Evolutionary conservation across 1,140 invertebrate species (phyloP), one percentile per base, ranked within the genome.

Genomic region (Musca domestica): DNA sequence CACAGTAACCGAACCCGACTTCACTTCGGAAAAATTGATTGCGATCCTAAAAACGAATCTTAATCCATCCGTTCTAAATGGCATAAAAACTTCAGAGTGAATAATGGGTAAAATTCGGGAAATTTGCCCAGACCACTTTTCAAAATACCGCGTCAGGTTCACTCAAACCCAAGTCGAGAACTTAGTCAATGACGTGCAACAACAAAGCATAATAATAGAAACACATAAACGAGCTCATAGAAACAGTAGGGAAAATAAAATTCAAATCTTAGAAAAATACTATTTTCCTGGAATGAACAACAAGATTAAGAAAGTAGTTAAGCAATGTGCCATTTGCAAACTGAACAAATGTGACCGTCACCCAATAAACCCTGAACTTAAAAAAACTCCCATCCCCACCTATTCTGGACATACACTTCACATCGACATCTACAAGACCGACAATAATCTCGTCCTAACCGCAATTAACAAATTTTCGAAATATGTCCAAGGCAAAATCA

Each of bases 261-360:
- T 34, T 4, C 69, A 71, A 54, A 19, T 73, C 15, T 25, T 68
- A 1, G 27, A 68, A 25, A 56, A 67, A 51, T 69, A 54, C 4
- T 73, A 69, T 23, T 73, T 69, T 9, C 72, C 67, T 61, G 7
- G n/a, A n/a, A n/a, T n/a, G n/a, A n/a, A n/a, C n/a, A n/a, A n/a
- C n/a, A 71, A 63, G 64, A 70, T 70, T 4, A n/a, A 4, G 5
- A 49, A 64, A 58, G 46, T 68, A 41, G 65, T 65, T 0, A 67
- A 67, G 22, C 51, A 65, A n/a, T n/a, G n/a, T n/a, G n/a, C n/a
- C n/a, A n/a, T n/a, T n/a, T n/a, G n/a, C n/a, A n/a, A n/a, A n/a
- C 14, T 73, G 73, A n/a, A n/a, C n/a, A n/a, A n/a, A n/a, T n/a
- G n/a, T n/a, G n/a, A n/a, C n/a, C n/a, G n/a, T n/a, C n/a, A n/a